A percentile compares a stretch with the other conserved stretches of the same genome.
phyloP scores from a whole-genome alignment of 2,113 vertebrate species.

The Lycaon pictus region DNA sequence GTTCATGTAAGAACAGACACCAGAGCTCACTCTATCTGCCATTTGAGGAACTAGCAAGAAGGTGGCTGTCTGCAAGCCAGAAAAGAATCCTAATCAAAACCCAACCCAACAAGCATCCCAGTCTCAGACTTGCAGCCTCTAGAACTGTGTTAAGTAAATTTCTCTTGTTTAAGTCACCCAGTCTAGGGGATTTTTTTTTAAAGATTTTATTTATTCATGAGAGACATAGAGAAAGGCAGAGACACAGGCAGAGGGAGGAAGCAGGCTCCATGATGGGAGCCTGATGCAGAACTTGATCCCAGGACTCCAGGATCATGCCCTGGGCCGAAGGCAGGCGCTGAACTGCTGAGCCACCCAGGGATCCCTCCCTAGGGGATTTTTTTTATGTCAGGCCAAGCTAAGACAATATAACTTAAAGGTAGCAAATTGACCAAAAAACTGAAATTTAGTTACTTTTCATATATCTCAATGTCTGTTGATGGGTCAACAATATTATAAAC shows the following conservation, averaged over 20 bases:
- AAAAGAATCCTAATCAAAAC: neutral
- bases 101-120: neutral
- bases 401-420: neutral
- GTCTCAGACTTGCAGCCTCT: neutral
- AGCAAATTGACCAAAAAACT: neutral
- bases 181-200: neutral
- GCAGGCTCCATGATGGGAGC: no score
- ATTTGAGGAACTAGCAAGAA: neutral
- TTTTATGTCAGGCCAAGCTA: neutral
- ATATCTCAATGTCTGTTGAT: neutral
- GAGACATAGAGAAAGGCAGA: no score
- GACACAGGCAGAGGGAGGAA: no score
- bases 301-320: no score
- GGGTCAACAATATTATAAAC: neutral
- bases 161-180: neutral
- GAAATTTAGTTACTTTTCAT: neutral
- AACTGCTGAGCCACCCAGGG: no score
- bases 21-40: neutral
- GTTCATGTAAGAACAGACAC: neutral
- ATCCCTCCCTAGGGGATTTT: no score
- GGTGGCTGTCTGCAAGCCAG: neutral
- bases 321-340: no score
- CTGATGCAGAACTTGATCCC: no score
- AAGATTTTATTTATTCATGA: no score
- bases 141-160: neutral